Percentiles rank a stretch among this genome's conserved stretches.
These are phyloP conservation scores for Saccopteryx bilineata DNA, from an alignment of 2,113 vertebrate genomes.

Conservation along the genomic window DNA sequence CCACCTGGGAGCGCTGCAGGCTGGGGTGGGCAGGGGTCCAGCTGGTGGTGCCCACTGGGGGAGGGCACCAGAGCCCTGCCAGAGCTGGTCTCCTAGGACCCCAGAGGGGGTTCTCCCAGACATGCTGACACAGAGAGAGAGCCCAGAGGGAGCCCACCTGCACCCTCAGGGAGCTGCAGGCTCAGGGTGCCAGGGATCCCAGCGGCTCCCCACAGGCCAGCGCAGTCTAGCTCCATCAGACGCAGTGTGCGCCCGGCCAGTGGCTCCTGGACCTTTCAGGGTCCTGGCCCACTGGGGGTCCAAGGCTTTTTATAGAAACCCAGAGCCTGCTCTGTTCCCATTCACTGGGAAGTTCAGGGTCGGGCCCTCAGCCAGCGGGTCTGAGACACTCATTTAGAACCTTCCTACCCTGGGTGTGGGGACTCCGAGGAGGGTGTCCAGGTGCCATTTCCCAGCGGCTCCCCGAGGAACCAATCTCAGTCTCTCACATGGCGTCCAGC, in stretches of 20 bases:
- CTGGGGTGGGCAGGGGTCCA: neutral
- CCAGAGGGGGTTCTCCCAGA: neutral
- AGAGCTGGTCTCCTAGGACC: neutral
- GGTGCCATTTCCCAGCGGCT: neutral
- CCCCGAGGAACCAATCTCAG: neutral
- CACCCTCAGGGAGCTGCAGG: neutral
- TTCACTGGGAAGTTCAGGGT: neutral
- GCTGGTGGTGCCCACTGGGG: neutral
- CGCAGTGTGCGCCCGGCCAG: rapidly evolving
- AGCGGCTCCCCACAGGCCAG: neutral
- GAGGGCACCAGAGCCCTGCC: neutral
- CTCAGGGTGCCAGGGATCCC: neutral
- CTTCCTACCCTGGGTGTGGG: neutral
- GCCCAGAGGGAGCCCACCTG: neutral
- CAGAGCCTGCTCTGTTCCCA: neutral
- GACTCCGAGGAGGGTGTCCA: neutral
- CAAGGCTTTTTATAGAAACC: neutral
- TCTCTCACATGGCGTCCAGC: neutral
- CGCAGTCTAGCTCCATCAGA: neutral
- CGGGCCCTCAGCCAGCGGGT: too few relatives aligned
- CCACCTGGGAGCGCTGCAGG: neutral
- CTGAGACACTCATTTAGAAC: neutral
- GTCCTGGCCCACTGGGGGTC: neutral
- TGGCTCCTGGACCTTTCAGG: neutral
- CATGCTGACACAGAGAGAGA: neutral